Conservation (phyloP, 2,113 vertebrate genomes). For the Epinephelus cyanopodus region DNA sequence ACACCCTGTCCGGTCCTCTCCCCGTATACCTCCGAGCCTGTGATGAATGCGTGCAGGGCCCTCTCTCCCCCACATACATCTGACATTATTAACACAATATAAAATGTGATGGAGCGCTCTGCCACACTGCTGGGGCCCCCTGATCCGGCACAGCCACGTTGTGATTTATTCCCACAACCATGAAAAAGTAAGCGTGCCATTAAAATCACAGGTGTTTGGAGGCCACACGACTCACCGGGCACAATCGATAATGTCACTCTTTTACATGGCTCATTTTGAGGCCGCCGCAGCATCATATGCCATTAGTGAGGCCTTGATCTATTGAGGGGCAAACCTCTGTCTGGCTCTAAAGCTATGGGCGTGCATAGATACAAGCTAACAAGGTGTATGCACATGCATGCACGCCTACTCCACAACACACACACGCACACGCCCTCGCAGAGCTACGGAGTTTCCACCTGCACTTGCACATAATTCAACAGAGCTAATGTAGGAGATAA, state of each 20-base stretch:
- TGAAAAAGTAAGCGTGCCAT: conserved; percentile 85
- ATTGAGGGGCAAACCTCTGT: conserved; percentile 67
- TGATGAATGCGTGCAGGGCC: conserved; percentile 75
- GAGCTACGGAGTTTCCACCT: conserved; percentile 69
- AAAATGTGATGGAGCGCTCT: conserved; percentile 83
- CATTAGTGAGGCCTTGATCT: conserved; percentile 81
- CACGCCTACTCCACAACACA: conserved; percentile 22
- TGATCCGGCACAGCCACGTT: conserved; percentile 49
- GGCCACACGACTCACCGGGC: conserved; percentile 70
- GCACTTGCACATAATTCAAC: conserved; percentile 80
- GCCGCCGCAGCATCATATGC: conserved; percentile 76
- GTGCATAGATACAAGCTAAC: conserved; percentile 62
- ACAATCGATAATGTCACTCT: conserved; percentile 84
- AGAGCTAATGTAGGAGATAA: conserved; percentile 83
- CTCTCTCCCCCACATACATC: conserved; percentile 72
- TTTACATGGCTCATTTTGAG: conserved; percentile 83
- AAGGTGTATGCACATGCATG: conserved; percentile 52
- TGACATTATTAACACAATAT: conserved; percentile 86
- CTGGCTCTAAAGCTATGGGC: conserved; percentile 56
- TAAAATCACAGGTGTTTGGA: conserved; percentile 84
- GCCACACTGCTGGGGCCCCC: conserved; percentile 56
- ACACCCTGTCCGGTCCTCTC: conserved; percentile 65
- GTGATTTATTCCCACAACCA: conserved; percentile 82
- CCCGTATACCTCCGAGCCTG: conserved; percentile 55
- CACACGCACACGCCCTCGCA: conserved; percentile 23